These are phyloP conservation scores for Mustela nigripes DNA, from an alignment of 2,113 vertebrate species.

Conservation along the genomic window DNA sequence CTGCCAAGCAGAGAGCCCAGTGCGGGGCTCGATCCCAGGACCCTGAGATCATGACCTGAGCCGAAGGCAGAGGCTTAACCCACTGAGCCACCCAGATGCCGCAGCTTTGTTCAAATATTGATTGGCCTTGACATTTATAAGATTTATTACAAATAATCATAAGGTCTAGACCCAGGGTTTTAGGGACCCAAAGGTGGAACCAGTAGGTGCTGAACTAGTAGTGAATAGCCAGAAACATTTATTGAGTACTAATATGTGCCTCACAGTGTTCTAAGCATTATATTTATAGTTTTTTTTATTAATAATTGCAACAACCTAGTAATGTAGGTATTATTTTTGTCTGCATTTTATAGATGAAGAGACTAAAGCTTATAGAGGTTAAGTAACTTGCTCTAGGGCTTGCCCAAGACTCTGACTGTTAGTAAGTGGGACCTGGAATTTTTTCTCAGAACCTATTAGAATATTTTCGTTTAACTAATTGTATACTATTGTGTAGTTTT, in stretches of 20 bases:
- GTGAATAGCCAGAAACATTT: background rate
- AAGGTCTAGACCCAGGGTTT: background rate
- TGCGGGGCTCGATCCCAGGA: too few relatives aligned
- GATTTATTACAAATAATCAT: background rate
- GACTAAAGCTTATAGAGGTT: background rate
- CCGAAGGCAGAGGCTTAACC: too few relatives aligned
- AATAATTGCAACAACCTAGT: background rate
- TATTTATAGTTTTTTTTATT: background rate
- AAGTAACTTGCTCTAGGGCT: slow-evolving; percentile 33
- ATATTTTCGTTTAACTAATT: slow-evolving; percentile 8
- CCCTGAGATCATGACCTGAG: too few relatives aligned
- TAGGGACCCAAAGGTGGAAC: background rate
- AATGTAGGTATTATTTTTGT: background rate
- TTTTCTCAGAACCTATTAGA: slow-evolving; percentile 6
- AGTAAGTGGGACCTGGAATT: background rate
- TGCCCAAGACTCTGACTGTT: background rate
- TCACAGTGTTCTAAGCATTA: slow-evolving; percentile 19
- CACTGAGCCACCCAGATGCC: too few relatives aligned
- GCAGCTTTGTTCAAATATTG: background rate
- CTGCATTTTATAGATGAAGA: slow-evolving; percentile 25
- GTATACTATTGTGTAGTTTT: background rate
- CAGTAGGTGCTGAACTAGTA: background rate
- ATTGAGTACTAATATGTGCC: background rate
- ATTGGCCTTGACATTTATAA: background rate
- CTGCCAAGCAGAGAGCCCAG: too few relatives aligned